phyloP scores from a whole-genome alignment of 2,888 invertebrate species.

The Meteorus cinctellus region DNA sequence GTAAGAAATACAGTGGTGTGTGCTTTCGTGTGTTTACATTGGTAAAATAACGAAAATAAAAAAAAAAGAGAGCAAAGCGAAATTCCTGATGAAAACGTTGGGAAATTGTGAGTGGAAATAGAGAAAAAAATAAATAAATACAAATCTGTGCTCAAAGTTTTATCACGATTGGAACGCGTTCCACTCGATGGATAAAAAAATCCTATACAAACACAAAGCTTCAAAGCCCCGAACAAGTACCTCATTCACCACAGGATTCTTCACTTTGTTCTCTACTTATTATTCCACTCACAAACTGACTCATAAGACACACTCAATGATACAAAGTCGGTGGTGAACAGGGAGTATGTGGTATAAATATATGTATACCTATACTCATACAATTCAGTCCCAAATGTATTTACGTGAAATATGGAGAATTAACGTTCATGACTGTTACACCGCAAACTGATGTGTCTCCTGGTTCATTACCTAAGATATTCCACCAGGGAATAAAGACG shows the following conservation, averaged over 20 bases:
- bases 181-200: conserved; percentile 8
- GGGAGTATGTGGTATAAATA: not conserved
- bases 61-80: not conserved
- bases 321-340: not conserved
- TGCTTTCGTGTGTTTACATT: conserved; percentile 5
- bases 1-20: not conserved
- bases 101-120: conserved; percentile 16
- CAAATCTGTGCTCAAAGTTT: conserved; percentile 15
- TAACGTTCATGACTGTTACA: conserved; percentile 35
- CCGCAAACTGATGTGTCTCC: conserved; percentile 35
- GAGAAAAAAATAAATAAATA: not conserved
- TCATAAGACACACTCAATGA: conserved; percentile 39
- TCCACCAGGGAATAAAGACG: conserved; percentile 29
- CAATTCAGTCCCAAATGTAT: conserved; percentile 19
- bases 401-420: conserved; percentile 31
- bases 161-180: conserved; percentile 22
- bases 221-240: conserved; percentile 17
- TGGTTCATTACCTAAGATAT: conserved; percentile 37
- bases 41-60: not conserved
- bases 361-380: not conserved
- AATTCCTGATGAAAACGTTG: conserved; percentile 13
- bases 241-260: conserved; percentile 6
- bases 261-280: conserved; percentile 16
- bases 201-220: conserved; percentile 28
- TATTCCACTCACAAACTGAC: conserved; percentile 39